Percentiles rank a stretch among this genome's conserved stretches.
phyloP scores from a whole-genome alignment of 2,113 vertebrate genomes.

The Tetraodon nigroviridis region DNA sequence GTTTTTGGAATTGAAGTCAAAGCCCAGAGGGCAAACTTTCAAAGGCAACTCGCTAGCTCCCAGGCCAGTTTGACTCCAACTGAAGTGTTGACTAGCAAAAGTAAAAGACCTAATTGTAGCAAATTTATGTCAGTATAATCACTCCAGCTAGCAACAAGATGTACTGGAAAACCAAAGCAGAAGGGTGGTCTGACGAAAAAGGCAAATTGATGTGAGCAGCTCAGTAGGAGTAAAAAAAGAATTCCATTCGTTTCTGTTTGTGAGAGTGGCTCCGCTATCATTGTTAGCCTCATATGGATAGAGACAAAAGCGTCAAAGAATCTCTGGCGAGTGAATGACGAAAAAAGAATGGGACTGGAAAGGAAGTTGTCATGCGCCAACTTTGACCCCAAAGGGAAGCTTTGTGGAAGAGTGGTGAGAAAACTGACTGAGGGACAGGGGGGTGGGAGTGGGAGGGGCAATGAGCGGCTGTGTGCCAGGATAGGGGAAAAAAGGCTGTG shows the following conservation, averaged over 20 bases:
- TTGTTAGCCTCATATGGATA: slow-evolving; percentile 33
- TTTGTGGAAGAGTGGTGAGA: slow-evolving; percentile 52
- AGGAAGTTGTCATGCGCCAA: slow-evolving; percentile 61
- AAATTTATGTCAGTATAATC: too few species aligned
- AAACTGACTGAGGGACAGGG: slow-evolving; percentile 44
- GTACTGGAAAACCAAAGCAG: too few species aligned
- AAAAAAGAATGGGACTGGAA: slow-evolving; percentile 49
- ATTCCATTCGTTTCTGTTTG: not conserved
- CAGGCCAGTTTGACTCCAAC: too few species aligned
- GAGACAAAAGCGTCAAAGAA: slow-evolving; percentile 51
- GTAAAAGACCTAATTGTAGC: too few species aligned
- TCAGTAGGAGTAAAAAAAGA: too few species aligned
- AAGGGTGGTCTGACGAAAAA: too few species aligned
- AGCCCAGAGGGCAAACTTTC: not conserved
- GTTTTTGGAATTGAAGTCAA: slow-evolving; percentile 5
- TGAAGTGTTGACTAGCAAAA: too few species aligned
- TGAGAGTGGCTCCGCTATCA: slow-evolving; percentile 21
- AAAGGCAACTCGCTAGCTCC: too few species aligned
- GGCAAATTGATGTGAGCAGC: too few species aligned
- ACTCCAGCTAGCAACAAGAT: too few species aligned
- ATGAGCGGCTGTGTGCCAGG: slow-evolving; percentile 35
- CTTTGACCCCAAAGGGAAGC: slow-evolving; percentile 55
- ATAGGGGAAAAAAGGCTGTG: slow-evolving; percentile 56
- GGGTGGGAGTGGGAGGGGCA: slow-evolving; percentile 18
- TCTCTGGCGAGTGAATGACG: slow-evolving; percentile 50